Percentiles rank a stretch among this genome's conserved stretches.
phyloP scores from a whole-genome alignment of 2,113 vertebrate genomes.

The Sitta europaea region DNA sequence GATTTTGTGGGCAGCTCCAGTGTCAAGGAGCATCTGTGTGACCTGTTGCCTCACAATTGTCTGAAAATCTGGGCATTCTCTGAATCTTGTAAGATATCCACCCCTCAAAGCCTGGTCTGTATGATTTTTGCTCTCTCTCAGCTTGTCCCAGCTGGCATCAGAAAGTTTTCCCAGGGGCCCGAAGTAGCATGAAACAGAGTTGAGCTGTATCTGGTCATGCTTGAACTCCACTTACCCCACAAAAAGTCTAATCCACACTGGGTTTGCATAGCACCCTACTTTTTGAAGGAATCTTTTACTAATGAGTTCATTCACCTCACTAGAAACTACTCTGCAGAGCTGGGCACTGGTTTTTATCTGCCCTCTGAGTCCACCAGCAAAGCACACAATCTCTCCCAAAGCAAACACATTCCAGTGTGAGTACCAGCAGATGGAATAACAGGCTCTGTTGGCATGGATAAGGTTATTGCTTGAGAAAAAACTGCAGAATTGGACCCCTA shows the following conservation, averaged over 20 bases:
- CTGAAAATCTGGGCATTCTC: neutral
- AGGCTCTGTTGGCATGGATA: slow-evolving; percentile 18
- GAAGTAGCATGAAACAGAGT: neutral
- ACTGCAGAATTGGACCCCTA: neutral
- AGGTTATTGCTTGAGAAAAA: slow-evolving; percentile 5
- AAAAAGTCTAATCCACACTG: neutral
- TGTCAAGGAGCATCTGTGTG: neutral
- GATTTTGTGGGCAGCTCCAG: neutral
- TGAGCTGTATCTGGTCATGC: neutral
- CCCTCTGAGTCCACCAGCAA: neutral
- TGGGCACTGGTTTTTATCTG: neutral
- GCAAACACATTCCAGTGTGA: slow-evolving; percentile 26
- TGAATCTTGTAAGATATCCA: neutral
- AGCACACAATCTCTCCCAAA: neutral
- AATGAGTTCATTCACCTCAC: neutral
- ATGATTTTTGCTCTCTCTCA: neutral
- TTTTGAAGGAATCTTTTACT: slow-evolving; percentile 6
- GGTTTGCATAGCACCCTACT: neutral
- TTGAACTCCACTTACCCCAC: neutral
- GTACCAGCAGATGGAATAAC: slow-evolving; percentile 42
- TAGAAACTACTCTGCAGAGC: neutral
- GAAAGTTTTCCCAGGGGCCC: neutral
- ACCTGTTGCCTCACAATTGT: neutral
- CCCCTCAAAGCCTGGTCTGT: neutral
- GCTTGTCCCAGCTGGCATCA: neutral